Base-by-base conservation (phyloP, 2,888 invertebrate genomes). In the Melipona bicolor region DNA sequence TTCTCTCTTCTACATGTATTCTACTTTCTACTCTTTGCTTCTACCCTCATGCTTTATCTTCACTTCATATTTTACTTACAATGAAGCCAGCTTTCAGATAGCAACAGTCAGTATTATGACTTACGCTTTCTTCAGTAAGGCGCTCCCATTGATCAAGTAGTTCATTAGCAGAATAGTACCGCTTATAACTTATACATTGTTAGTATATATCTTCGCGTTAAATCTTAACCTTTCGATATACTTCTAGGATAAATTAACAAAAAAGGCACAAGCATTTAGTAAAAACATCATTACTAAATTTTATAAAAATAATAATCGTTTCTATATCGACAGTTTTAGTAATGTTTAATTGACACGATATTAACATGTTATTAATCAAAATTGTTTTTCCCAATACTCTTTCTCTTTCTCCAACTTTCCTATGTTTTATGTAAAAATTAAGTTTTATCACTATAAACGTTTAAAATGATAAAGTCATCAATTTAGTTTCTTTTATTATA, bases 121-220 rank as follows among this genome's bases (percentile, higher is more conserved):
- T 74, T 77, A 61, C 21, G 49, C 50, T 67, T 67, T 56, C 69
- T 62, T 62, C 67, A 24, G 77, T n/a, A 52, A 59, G 54, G 64
- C 50, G 50, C 49, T 74, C 64, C 50, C 54, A 67, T 67, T 50
- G 56, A 78, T 65, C 69, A 78, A 59, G 68, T 32, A 68, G 67
- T 72, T 75, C 82, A 78, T 84, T 82, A 71, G 62, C 54, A 68
- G 27, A 84, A 83, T 59, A 84, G 67, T 59, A 24, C 71, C 65
- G 32, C 9, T 82, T 82, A 56, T 75, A 71, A 78, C 68, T 77
- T 68, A 54, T 56, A 76, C 59, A 72, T 49, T n/a, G 43, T 9
- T 43, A 32, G 50, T 36, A 15, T 27, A 27, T 43, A 54, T 52
- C 49, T 52, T 65, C 17, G 13, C 50, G 27, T 74, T 70, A 13